Conservation (phyloP, 2,888 invertebrate genomes). For the Neoitamus cyanurus region DNA sequence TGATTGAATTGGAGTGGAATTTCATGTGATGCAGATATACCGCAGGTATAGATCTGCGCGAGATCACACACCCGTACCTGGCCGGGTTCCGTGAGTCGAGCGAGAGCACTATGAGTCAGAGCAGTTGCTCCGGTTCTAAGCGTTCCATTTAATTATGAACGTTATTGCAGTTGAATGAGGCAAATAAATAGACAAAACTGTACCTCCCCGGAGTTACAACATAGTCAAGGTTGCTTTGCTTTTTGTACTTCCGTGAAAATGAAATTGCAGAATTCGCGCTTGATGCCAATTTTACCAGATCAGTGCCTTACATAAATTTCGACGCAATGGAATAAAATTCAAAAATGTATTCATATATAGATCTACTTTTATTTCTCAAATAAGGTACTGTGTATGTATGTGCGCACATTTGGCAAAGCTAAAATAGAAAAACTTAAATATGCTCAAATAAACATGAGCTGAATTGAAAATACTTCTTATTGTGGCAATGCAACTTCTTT, state of each 20-base stretch:
- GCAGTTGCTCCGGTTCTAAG: not conserved
- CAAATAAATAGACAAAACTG: not conserved
- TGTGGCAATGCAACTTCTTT: no score
- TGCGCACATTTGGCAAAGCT: no score
- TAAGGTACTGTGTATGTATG: no score
- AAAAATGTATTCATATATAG: no score
- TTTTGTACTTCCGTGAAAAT: not conserved
- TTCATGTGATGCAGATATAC: not conserved
- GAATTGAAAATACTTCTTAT: no score
- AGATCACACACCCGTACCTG: not conserved
- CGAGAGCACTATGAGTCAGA: not conserved
- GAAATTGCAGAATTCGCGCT: not conserved
- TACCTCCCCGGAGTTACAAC: not conserved
- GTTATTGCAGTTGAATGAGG: not conserved
- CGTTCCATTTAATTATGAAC: not conserved
- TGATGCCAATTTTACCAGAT: not conserved
- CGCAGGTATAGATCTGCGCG: not conserved
- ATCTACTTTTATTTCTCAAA: no score
- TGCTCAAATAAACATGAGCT: no score
- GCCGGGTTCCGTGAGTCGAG: not conserved
- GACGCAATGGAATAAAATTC: no score
- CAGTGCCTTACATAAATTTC: not conserved
- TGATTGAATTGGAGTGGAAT: slow-evolving; percentile 30
- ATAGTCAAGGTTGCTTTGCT: not conserved
- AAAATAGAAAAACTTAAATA: no score